Evolutionary conservation across 2,113 vertebrate genomes (phyloP), one percentile per base, ranked within the genome.

Genomic region (Ceyx cyanopectus): DNA sequence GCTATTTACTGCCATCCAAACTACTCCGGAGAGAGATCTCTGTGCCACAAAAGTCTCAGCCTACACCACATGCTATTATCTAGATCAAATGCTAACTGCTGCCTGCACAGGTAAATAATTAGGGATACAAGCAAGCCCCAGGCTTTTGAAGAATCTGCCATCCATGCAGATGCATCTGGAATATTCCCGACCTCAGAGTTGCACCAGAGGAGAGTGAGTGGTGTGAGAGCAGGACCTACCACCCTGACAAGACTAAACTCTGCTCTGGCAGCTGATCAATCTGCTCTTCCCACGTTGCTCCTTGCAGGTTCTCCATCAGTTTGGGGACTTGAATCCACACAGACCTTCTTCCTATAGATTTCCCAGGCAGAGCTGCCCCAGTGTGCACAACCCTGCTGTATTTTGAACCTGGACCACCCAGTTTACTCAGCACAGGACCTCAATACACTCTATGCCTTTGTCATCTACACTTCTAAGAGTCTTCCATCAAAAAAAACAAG

Each of bases 21-120:
- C 62, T 62, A 61, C 60, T 88, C 54, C 93, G 90, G 73, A 68
- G 83, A 82, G 50, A 86, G 41, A 68, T 23, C 79, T 62, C 62
- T 54, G 30, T 57, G 88, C 12, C 77, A 58, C 20, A 0, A 19
- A 74, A 89, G 83, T 41, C 57, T 75, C 81, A 79, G 78, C 50
- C 62, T 90, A 79, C 89, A 66, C 58, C 37, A 45, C 41, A 66
- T 16, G 26, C 40, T 37, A 56, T 85, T 81, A 94, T 60, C 40
- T 81, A 72, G 62, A 90, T 89, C 77, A 84, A 88, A 92, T 88
- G 80, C 45, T 86, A 68, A 94, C 70, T 21, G 27, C 57, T 90
- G 65, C 57, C 80, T 88, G 83, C 68, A 57, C 92, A 92, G 90
- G 80, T 88, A 92, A 86, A 81, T 75, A 94, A 86, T 41, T 20